Evolutionary conservation across 2,888 invertebrate genomes (phyloP).

Genomic region (Cryptus armator): DNA sequence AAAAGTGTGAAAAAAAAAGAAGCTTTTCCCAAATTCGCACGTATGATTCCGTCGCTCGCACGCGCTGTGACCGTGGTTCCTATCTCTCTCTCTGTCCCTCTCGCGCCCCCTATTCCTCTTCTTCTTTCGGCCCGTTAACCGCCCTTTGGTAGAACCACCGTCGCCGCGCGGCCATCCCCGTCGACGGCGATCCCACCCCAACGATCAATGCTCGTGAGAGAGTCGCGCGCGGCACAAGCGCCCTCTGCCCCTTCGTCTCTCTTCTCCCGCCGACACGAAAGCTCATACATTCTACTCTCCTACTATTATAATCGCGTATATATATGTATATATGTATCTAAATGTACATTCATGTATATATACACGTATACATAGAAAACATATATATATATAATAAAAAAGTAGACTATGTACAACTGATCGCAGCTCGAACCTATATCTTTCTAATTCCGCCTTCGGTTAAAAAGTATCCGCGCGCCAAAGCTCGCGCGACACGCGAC

Average conservation of each 20-base stretch:
- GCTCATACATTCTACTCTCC: conserved; percentile 57
- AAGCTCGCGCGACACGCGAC: conserved; percentile 27
- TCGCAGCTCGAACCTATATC: conserved; percentile 29
- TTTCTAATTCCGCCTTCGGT: conserved; percentile 45
- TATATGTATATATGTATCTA: not conserved
- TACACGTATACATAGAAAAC: not conserved
- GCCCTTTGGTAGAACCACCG: conserved; percentile 39
- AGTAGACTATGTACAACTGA: conserved; percentile 12
- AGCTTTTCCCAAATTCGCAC: not conserved
- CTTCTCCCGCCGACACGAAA: conserved; percentile 63
- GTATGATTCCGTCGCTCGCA: not conserved
- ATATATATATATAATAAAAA: not conserved
- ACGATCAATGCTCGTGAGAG: conserved; percentile 83
- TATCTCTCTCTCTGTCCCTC: not conserved
- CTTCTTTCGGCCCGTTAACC: conserved; percentile 67
- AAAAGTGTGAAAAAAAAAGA: not conserved
- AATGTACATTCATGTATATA: not conserved
- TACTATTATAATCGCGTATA: not conserved
- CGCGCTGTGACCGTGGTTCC: conserved; percentile 22
- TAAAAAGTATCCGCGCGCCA: conserved; percentile 18
- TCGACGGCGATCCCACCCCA: conserved; percentile 75
- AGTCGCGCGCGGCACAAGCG: conserved; percentile 81
- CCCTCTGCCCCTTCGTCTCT: conserved; percentile 76
- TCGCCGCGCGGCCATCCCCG: conserved; percentile 58
- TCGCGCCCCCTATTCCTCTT: conserved; percentile 38